Evolutionary conservation across 2,113 vertebrate genomes (phyloP).

Genomic region (Agelaius phoeniceus): DNA sequence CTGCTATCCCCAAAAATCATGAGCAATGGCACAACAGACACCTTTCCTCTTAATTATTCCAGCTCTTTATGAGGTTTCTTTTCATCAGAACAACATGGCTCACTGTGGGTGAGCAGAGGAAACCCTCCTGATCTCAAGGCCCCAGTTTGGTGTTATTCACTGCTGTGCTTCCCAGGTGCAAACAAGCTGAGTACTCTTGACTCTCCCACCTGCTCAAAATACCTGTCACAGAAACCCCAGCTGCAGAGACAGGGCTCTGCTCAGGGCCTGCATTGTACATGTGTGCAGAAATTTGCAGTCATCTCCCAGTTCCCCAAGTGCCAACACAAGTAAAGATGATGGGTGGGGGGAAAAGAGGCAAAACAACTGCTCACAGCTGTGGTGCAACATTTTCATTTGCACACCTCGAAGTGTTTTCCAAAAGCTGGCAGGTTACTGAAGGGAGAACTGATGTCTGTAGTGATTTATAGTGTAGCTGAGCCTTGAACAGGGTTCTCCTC

Average conservation of each 20-base stretch:
- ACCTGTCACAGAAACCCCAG: not conserved
- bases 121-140: not conserved
- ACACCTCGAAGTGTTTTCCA: not conserved
- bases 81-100: not conserved
- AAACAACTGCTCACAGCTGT: not conserved
- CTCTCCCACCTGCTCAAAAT: not conserved
- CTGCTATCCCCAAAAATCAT: not conserved
- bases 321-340: not conserved
- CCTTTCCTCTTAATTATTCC: not conserved
- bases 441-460: not conserved
- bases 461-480: not conserved
- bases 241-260: not conserved
- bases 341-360: not conserved
- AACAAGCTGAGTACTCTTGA: not conserved
- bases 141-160: not conserved
- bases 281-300: not conserved
- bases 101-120: not conserved
- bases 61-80: not conserved
- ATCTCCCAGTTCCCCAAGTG: not conserved
- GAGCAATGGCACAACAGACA: not conserved
- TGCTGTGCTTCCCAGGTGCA: not conserved
- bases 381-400: not conserved
- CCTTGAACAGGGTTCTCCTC: not conserved
- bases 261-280: accelerated
- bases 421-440: not conserved